These are phyloP conservation scores for Proctacanthus coquilletti DNA, from an alignment of 1,140 invertebrate species.

Conservation along the genomic window DNA sequence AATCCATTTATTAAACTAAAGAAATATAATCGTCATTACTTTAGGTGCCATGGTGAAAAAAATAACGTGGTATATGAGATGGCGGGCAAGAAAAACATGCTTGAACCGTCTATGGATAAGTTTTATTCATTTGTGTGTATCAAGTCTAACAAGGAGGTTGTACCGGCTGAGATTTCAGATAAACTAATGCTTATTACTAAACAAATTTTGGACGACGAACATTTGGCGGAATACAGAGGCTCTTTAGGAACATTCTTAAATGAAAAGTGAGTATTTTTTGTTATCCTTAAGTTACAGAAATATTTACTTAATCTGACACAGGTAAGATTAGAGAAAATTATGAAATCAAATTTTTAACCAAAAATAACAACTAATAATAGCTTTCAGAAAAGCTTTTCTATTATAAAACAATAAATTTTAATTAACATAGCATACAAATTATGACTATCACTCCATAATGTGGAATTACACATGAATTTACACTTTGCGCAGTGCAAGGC, in stretches of 20 bases:
- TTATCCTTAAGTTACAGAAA: slow-evolving; percentile 20
- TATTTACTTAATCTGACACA: slow-evolving; percentile 1
- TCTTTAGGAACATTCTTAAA: slow-evolving; percentile 34
- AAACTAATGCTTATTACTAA: slow-evolving; percentile 16
- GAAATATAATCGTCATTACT: slow-evolving; percentile 3
- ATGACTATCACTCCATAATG: too few species aligned
- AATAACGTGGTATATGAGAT: slow-evolving; percentile 50
- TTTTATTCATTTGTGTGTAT: slow-evolving; percentile 24
- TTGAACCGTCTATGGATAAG: slow-evolving; percentile 23
- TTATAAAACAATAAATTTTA: too few species aligned
- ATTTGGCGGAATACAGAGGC: slow-evolving; percentile 16
- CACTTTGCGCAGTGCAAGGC: too few species aligned
- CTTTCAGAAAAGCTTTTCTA: too few species aligned
- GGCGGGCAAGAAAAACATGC: slow-evolving; percentile 37
- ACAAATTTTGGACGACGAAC: slow-evolving; percentile 13
- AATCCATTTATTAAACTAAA: neutral
- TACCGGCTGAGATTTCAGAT: slow-evolving; percentile 16
- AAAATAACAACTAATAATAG: too few species aligned
- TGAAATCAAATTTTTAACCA: too few species aligned
- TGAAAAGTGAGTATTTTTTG: too few species aligned
- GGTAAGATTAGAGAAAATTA: too few species aligned
- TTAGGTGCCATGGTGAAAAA: slow-evolving; percentile 57
- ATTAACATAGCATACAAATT: too few species aligned
- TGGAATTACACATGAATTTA: too few species aligned
- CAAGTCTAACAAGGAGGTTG: slow-evolving; percentile 22